Percentiles rank a stretch among this genome's conserved stretches.
These are phyloP conservation scores for Hormaphis cornu DNA, from an alignment of 1,140 invertebrate species.

Conservation along the genomic window DNA sequence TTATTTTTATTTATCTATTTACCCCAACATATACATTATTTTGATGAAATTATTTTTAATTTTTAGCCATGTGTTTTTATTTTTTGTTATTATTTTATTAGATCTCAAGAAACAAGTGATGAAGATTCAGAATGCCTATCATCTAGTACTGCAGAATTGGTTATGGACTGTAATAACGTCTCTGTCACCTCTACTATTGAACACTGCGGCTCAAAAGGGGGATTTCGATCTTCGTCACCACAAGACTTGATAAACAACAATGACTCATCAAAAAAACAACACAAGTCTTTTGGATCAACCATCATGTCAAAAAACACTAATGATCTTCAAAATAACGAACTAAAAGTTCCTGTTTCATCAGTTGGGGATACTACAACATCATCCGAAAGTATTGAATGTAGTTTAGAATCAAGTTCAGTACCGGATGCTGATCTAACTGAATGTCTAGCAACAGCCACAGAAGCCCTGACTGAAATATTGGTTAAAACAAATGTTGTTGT, in stretches of 20 bases:
- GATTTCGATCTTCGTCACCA: not conserved
- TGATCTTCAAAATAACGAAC: constrained; percentile 9
- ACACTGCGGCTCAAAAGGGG: not conserved
- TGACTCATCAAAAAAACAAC: not conserved
- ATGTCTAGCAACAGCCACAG: not conserved
- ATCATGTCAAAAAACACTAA: constrained; percentile 5
- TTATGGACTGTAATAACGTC: not conserved
- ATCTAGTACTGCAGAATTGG: not conserved
- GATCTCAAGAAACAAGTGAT: constrained; percentile 15
- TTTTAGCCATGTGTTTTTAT: not conserved
- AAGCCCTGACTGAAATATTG: constrained; percentile 2
- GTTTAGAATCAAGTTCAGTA: not conserved
- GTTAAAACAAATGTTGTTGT: not conserved
- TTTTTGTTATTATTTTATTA: not conserved
- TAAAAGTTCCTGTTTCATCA: not conserved
- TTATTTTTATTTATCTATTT: no score
- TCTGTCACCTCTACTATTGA: not conserved
- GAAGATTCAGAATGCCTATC: constrained; percentile 6
- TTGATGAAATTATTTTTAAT: no score
- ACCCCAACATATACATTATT: no score
- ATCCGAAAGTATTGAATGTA: not conserved
- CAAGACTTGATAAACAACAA: constrained; percentile 19
- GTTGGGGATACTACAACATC: not conserved
- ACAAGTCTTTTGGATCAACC: not conserved
- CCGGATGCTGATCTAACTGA: constrained; percentile 3